Conservation (phyloP, 37 sponge, comb jelly and placozoan species). For the Geodia barretti region DNA sequence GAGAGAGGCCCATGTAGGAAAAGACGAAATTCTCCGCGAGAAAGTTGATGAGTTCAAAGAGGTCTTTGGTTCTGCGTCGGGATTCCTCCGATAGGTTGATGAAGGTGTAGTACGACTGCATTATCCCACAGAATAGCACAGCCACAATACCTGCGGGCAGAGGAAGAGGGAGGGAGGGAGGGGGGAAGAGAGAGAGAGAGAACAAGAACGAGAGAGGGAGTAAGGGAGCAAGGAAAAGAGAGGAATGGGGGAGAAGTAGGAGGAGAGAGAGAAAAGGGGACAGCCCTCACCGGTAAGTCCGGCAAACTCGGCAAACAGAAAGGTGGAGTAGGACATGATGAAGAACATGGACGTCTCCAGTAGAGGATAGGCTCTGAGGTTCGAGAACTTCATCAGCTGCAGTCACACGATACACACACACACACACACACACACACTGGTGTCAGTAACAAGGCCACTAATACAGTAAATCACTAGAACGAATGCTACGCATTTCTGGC, state of each 20-base stretch:
- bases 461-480: no score
- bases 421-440: no score
- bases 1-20: conserved; percentile 94
- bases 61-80: conserved; percentile 74
- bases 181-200: neutral
- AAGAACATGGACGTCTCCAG: conserved; percentile 92
- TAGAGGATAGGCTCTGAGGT: conserved; percentile 82
- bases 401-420: no score
- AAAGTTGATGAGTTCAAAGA: conserved; percentile 94
- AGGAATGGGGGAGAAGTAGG: neutral
- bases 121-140: conserved; percentile 94
- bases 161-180: neutral
- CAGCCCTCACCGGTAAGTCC: conserved; percentile 76
- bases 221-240: neutral
- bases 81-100: conserved; percentile 90
- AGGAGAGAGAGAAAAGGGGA: neutral
- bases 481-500: no score
- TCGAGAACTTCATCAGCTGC: conserved; percentile 85
- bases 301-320: conserved; percentile 85
- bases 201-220: neutral
- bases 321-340: conserved; percentile 88
- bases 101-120: conserved; percentile 96
- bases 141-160: conserved; percentile 91
- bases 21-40: conserved; percentile 97
- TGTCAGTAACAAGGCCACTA: no score